These are phyloP conservation scores for Holothuria glaberrima DNA, from an alignment of 35 echinoderm and acorn worm species.

Conservation along the genomic window DNA sequence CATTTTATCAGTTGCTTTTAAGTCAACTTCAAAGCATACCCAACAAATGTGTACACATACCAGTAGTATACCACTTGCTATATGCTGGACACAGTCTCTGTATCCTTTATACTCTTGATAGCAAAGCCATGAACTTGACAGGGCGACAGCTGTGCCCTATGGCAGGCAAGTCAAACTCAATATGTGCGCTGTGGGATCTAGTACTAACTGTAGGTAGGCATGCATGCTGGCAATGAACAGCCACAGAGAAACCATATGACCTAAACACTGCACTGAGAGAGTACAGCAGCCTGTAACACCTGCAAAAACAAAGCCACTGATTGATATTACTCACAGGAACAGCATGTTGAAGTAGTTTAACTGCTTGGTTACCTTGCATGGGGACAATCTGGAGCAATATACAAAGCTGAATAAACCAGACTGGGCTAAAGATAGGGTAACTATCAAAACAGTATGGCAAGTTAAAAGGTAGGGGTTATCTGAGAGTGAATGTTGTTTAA, in stretches of 20 bases:
- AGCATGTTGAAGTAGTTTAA: constrained; percentile 38
- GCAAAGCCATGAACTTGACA: constrained; percentile 41
- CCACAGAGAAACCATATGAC: too few species aligned
- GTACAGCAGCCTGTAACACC: constrained; percentile 21
- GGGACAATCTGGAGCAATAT: neutral
- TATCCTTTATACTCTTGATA: neutral
- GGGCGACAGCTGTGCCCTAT: constrained; percentile 34
- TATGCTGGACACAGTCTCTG: neutral
- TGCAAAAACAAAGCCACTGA: constrained; percentile 41
- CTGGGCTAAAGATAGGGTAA: too few species aligned
- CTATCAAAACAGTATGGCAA: too few species aligned
- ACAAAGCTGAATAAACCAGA: too few species aligned
- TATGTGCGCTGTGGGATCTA: neutral
- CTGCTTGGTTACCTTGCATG: constrained; percentile 19
- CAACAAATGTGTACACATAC: constrained; percentile 1
- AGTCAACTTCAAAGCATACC: too few species aligned
- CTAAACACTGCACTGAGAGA: neutral
- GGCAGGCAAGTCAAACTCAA: constrained; percentile 8
- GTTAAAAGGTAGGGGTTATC: too few species aligned
- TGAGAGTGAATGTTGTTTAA: too few species aligned
- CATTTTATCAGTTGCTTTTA: neutral
- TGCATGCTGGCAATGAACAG: too few species aligned
- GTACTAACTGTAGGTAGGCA: too few species aligned
- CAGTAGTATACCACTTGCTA: neutral
- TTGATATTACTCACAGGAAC: neutral